A percentile compares a stretch with the other conserved stretches of the same genome.
These are phyloP conservation scores for Zonitis immaculata DNA, from an alignment of 2,888 invertebrate species.

Conservation along the genomic window DNA sequence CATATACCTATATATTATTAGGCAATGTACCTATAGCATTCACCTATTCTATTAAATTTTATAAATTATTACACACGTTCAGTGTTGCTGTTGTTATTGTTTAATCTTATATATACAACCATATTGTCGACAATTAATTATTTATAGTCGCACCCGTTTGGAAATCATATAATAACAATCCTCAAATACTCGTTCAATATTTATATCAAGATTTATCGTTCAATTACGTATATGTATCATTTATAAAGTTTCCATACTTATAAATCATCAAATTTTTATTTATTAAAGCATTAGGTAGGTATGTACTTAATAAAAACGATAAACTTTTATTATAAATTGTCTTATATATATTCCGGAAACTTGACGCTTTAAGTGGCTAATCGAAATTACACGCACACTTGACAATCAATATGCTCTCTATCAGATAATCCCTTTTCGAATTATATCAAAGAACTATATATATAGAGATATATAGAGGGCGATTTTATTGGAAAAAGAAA, in stretches of 20 bases:
- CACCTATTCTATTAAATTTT: conserved; percentile 1
- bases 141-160: background rate
- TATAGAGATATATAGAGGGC: too few relatives aligned
- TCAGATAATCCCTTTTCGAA: conserved; percentile 10
- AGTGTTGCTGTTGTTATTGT: background rate
- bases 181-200: background rate
- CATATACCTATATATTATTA: too few relatives aligned
- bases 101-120: background rate
- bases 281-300: too few relatives aligned
- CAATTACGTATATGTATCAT: too few relatives aligned
- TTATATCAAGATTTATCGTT: background rate
- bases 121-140: background rate
- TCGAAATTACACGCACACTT: conserved; percentile 35
- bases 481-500: too few relatives aligned
- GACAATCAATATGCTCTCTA: conserved; percentile 36
- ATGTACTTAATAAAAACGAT: too few relatives aligned
- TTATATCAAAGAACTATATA: conserved; percentile 13
- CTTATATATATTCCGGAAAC: conserved; percentile 3
- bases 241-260: too few relatives aligned
- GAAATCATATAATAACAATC: conserved; percentile 1
- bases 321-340: too few relatives aligned
- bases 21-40: too few relatives aligned
- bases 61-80: conserved; percentile 4
- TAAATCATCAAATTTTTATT: too few relatives aligned
- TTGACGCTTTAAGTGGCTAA: conserved; percentile 26